These are phyloP conservation scores for Eupithecia insigniata DNA, from an alignment of 2,888 invertebrate species.

Conservation along the genomic window DNA sequence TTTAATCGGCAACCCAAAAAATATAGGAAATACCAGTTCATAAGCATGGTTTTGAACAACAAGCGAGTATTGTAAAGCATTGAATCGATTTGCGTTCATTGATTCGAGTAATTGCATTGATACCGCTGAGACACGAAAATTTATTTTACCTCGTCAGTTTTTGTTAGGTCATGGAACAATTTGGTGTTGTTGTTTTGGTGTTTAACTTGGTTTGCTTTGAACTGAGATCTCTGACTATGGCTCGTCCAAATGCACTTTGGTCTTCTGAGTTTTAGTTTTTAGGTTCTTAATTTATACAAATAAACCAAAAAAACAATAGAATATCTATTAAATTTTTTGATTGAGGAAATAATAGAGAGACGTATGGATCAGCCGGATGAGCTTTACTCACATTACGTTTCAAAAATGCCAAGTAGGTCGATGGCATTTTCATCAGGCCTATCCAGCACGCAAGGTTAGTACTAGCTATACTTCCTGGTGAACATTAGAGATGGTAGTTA, in stretches of 20 bases:
- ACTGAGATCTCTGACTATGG: neutral
- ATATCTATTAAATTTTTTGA: too few relatives aligned
- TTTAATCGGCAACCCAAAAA: slow-evolving; percentile 27
- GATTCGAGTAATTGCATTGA: slow-evolving; percentile 73
- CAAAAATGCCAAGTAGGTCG: too few relatives aligned
- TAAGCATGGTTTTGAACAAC: slow-evolving; percentile 58
- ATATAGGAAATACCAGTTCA: slow-evolving; percentile 51
- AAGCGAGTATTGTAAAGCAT: slow-evolving; percentile 63
- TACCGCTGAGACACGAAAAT: slow-evolving; percentile 60
- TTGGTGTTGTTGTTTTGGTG: slow-evolving; percentile 37
- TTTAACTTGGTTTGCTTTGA: neutral
- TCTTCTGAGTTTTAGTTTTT: too few relatives aligned
- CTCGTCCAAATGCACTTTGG: neutral
- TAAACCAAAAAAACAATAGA: too few relatives aligned
- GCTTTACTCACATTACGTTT: too few relatives aligned
- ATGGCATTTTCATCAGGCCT: neutral
- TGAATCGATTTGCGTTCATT: slow-evolving; percentile 73
- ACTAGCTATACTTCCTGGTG: neutral
- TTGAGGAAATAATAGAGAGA: too few relatives aligned
- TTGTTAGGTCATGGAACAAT: slow-evolving; percentile 52
- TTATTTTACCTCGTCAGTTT: slow-evolving; percentile 48
- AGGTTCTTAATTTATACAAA: too few relatives aligned
- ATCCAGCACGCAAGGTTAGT: neutral
- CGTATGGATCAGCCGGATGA: too few relatives aligned
- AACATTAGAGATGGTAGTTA: neutral